These are phyloP conservation scores for Drosophila oshimai DNA, from an alignment of 1,140 invertebrate species.

Conservation along the genomic window DNA sequence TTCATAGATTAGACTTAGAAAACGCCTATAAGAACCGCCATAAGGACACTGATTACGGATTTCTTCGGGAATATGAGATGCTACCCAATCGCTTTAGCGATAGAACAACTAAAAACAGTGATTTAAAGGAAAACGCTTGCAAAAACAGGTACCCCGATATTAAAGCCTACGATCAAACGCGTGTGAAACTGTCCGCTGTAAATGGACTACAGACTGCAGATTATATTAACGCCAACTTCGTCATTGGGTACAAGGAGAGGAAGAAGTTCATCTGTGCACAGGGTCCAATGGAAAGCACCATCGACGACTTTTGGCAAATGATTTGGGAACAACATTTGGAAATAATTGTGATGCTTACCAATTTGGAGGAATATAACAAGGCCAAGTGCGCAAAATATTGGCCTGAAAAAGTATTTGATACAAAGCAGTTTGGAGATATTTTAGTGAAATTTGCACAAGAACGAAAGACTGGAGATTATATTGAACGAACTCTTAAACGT, in stretches of 20 bases:
- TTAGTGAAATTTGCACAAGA: constrained; percentile 90
- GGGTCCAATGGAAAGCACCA: constrained; percentile 95
- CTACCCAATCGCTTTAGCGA: constrained; percentile 94
- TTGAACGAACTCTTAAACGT: constrained; percentile 90
- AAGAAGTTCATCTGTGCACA: constrained; percentile 96
- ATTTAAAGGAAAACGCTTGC: constrained; percentile 92
- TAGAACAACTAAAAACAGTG: constrained; percentile 92
- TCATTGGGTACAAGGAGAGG: constrained; percentile 94
- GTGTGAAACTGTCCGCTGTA: constrained; percentile 90
- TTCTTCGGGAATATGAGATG: constrained; percentile 93
- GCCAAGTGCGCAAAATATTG: constrained; percentile 97
- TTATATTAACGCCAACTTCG: constrained; percentile 97
- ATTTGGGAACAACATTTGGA: constrained; percentile 97
- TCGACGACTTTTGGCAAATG: constrained; percentile 98
- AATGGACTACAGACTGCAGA: constrained; percentile 91
- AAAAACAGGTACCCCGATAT: constrained; percentile 96
- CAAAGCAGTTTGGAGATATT: constrained; percentile 90
- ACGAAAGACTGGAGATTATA: constrained; percentile 91
- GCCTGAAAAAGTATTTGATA: constrained; percentile 91
- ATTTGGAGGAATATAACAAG: constrained; percentile 96
- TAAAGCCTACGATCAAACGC: constrained; percentile 95
- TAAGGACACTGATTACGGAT: constrained; percentile 93
- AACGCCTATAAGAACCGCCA: constrained; percentile 90
- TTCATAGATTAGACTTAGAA: constrained; percentile 88
- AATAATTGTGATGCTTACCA: constrained; percentile 96